Evolutionary conservation across 2,113 vertebrate genomes (phyloP).

Genomic region (Nesoenas mayeri): DNA sequence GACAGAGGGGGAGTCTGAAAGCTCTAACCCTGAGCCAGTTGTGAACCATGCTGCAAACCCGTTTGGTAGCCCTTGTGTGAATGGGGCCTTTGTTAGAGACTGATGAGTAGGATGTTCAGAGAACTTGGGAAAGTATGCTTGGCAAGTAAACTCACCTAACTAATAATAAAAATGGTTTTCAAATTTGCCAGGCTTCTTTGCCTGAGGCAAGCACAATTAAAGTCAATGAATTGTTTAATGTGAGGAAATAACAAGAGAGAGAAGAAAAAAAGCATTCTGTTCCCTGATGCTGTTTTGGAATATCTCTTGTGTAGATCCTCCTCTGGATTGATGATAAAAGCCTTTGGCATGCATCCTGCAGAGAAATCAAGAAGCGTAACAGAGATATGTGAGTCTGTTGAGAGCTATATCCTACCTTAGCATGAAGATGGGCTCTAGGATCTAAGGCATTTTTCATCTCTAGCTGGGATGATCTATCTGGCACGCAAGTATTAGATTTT

Average conservation of each 20-base stretch:
- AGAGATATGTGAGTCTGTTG: background rate
- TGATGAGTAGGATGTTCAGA: constrained; percentile 46
- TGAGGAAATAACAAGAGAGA: constrained; percentile 44
- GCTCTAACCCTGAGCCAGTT: background rate
- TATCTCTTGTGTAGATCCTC: constrained; percentile 12
- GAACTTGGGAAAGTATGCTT: constrained; percentile 58
- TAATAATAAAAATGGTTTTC: constrained; percentile 54
- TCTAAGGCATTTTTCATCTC: constrained; percentile 13
- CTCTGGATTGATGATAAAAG: constrained; percentile 9
- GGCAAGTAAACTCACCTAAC: constrained; percentile 60
- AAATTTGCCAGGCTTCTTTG: constrained; percentile 52
- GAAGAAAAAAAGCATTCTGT: background rate
- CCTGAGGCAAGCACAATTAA: constrained; percentile 21
- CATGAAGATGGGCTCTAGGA: background rate
- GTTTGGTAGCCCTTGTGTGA: background rate
- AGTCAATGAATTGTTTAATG: constrained; percentile 64
- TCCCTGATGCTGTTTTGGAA: constrained; percentile 26
- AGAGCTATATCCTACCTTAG: background rate
- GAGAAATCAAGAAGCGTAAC: background rate
- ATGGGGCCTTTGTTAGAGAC: constrained; percentile 34
- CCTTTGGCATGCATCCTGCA: background rate
- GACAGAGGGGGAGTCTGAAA: background rate
- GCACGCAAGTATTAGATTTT: constrained; percentile 21
- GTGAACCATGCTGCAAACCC: background rate
- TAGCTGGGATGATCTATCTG: background rate